Evolutionary conservation across 2,888 invertebrate species (phyloP).

Genomic region (Eumerus sabulonum): DNA sequence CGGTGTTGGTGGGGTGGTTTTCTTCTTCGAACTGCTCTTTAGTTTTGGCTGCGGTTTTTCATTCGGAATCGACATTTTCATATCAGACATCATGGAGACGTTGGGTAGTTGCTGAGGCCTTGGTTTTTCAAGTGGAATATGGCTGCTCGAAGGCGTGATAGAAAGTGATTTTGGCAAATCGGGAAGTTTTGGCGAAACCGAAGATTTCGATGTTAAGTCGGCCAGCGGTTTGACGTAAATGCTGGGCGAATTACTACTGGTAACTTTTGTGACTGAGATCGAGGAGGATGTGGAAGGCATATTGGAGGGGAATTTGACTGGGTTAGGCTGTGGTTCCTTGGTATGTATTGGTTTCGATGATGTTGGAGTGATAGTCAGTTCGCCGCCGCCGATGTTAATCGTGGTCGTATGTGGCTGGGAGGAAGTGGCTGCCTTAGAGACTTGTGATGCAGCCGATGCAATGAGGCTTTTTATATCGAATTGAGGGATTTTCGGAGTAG

Average conservation of each 20-base stretch:
- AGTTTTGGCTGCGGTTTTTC: slow-evolving; percentile 47
- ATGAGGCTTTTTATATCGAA: slow-evolving; percentile 71
- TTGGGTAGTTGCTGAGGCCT: slow-evolving; percentile 44
- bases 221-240: slow-evolving; percentile 67
- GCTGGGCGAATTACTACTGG: slow-evolving; percentile 58
- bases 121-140: slow-evolving; percentile 54
- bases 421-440: slow-evolving; percentile 62
- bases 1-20: slow-evolving; percentile 28
- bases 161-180: slow-evolving; percentile 72
- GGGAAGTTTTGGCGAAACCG: slow-evolving; percentile 58
- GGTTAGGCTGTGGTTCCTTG: slow-evolving; percentile 47
- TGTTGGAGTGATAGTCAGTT: slow-evolving; percentile 71
- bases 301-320: slow-evolving; percentile 45
- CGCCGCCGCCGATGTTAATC: slow-evolving; percentile 71
- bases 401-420: slow-evolving; percentile 69
- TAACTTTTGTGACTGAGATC: slow-evolving; percentile 70
- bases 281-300: slow-evolving; percentile 55
- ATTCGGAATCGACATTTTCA: slow-evolving; percentile 24
- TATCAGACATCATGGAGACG: slow-evolving; percentile 57
- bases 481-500: slow-evolving; percentile 68
- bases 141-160: slow-evolving; percentile 71
- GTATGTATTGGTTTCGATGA: slow-evolving; percentile 50
- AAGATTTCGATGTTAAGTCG: slow-evolving; percentile 49
- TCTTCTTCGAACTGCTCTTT: slow-evolving; percentile 49
- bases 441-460: slow-evolving; percentile 70